A percentile compares a stretch with the other conserved stretches of the same genome.
These are phyloP conservation scores for Eretmochelys imbricata DNA, from an alignment of 2,113 vertebrate species.

Conservation along the genomic window DNA sequence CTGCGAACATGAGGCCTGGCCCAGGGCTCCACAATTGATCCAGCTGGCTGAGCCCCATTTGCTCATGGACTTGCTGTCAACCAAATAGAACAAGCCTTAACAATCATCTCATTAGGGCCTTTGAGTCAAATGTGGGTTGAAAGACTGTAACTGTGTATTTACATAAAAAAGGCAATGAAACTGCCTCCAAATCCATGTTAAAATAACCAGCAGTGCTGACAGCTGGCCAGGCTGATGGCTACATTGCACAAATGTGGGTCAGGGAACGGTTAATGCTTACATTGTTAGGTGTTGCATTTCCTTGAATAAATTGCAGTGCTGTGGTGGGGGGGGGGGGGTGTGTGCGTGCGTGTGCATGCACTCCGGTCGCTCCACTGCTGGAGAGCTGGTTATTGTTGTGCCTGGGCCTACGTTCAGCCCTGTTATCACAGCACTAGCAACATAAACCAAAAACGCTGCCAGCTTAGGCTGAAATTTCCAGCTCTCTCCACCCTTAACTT, in stretches of 20 bases:
- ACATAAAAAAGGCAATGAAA: background rate
- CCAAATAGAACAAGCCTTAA: fast-evolving
- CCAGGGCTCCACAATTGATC: background rate
- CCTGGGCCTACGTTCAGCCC: fast-evolving
- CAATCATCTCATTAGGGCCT: fast-evolving
- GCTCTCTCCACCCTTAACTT: background rate
- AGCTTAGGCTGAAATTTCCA: background rate
- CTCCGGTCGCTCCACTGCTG: background rate
- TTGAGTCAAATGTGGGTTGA: fast-evolving
- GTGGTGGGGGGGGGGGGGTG: too few species aligned
- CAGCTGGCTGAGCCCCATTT: fast-evolving
- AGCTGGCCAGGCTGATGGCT: fast-evolving
- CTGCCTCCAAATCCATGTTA: background rate
- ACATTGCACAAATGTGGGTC: background rate
- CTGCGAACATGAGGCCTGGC: fast-evolving
- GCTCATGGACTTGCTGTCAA: fast-evolving
- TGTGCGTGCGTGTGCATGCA: fast-evolving
- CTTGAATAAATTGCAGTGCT: background rate
- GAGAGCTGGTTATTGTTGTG: fast-evolving
- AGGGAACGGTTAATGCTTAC: background rate
- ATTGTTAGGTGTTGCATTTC: background rate
- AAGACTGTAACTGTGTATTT: background rate
- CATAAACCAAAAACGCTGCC: background rate
- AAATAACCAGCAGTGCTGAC: background rate
- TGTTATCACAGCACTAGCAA: background rate